Evolutionary conservation across 2,888 invertebrate genomes (phyloP).

Genomic region (Agrotis exclamationis): DNA sequence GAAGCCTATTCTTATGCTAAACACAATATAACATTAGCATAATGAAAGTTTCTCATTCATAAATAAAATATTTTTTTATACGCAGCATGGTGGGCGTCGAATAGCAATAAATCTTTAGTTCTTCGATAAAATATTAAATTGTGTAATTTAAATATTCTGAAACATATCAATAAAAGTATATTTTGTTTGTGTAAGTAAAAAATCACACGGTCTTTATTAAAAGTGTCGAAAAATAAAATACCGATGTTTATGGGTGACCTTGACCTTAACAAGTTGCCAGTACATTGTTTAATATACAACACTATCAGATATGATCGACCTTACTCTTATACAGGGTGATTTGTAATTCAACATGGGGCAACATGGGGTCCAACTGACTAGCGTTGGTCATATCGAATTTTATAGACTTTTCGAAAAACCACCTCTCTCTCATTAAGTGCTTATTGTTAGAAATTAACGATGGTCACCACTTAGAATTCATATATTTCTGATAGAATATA

Average conservation of each 20-base stretch:
- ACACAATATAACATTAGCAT: constrained; percentile 30
- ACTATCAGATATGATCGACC: background rate
- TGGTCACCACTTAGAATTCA: too few relatives aligned
- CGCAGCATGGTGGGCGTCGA: constrained; percentile 32
- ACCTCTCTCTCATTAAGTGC: too few relatives aligned
- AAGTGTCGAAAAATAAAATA: background rate
- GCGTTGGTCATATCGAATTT: too few relatives aligned
- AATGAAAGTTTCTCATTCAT: constrained; percentile 35
- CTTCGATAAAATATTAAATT: background rate
- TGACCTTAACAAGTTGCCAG: constrained; percentile 4
- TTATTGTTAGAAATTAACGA: too few relatives aligned
- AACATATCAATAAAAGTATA: background rate
- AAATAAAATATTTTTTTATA: constrained; percentile 25
- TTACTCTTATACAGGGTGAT: background rate
- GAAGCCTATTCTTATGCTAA: constrained; percentile 37
- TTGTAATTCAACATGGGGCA: too few relatives aligned
- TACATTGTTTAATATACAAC: background rate
- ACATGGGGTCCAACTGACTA: too few relatives aligned
- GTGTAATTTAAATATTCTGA: constrained; percentile 1
- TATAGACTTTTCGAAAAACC: too few relatives aligned
- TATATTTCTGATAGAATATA: too few relatives aligned
- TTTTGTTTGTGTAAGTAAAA: background rate
- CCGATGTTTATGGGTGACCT: background rate
- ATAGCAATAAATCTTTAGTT: constrained; percentile 23
- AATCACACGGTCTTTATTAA: background rate